These are phyloP conservation scores for Amia ocellicauda DNA, from an alignment of 2,113 vertebrate genomes.

Conservation along the genomic window DNA sequence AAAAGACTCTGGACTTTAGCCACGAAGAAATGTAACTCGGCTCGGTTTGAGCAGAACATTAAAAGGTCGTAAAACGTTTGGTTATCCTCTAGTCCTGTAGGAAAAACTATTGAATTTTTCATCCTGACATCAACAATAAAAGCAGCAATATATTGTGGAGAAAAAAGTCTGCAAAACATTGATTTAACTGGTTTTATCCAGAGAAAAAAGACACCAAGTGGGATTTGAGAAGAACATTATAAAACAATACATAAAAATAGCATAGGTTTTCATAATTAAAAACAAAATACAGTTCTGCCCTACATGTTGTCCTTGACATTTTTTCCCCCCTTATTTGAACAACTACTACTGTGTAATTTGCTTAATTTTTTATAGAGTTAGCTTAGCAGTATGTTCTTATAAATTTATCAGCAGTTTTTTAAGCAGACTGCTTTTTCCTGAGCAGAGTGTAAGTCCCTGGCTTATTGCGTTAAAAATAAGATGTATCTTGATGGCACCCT, in stretches of 20 bases:
- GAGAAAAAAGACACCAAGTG: constrained; percentile 34
- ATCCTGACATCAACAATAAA: constrained; percentile 31
- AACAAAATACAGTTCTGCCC: constrained; percentile 39
- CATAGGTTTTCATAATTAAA: constrained; percentile 25
- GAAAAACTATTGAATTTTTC: constrained; percentile 20
- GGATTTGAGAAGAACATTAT: constrained; percentile 35
- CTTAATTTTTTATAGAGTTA: constrained; percentile 60
- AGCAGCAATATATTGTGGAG: constrained; percentile 34
- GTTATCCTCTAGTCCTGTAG: background rate
- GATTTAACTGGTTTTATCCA: constrained; percentile 19
- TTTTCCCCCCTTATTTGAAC: constrained; percentile 22
- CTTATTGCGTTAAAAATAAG: constrained; percentile 55
- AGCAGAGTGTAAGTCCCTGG: constrained; percentile 33
- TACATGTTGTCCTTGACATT: constrained; percentile 17
- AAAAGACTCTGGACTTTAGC: constrained; percentile 13
- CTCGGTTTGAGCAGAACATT: background rate
- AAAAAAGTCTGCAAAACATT: constrained; percentile 19
- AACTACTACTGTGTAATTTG: constrained; percentile 38
- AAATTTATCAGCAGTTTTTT: constrained; percentile 67
- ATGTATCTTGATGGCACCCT: constrained; percentile 48
- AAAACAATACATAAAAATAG: background rate
- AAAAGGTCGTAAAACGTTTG: constrained; percentile 20
- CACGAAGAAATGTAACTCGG: constrained; percentile 25
- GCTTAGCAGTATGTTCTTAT: constrained; percentile 64
- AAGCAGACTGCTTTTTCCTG: constrained; percentile 31